Percentiles rank a stretch among this genome's conserved stretches.
These are phyloP conservation scores for Grammomys dolichurus DNA, from an alignment of 2,113 vertebrate species.

Conservation along the genomic window DNA sequence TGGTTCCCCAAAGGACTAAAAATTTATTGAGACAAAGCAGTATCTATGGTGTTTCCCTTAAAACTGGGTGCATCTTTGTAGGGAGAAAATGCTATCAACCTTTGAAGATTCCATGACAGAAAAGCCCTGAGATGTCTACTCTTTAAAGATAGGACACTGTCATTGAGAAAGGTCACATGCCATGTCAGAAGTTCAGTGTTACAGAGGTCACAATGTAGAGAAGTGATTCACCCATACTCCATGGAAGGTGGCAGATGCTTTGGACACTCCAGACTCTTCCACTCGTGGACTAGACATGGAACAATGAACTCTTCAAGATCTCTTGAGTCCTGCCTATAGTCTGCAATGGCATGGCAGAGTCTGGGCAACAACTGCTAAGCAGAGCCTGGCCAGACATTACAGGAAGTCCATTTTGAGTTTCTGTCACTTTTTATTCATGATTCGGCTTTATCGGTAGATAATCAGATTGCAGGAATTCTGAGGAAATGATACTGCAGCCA, in stretches of 20 bases:
- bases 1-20: background rate
- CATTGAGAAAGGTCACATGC: background rate
- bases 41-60: background rate
- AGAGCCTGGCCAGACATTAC: background rate
- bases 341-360: background rate
- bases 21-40: background rate
- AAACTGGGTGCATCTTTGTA: background rate
- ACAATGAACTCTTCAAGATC: background rate
- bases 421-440: background rate
- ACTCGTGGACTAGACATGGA: background rate
- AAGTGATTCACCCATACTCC: background rate
- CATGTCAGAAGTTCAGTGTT: background rate
- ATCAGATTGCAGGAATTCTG: background rate
- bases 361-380: background rate
- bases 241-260: background rate
- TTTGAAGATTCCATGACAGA: background rate
- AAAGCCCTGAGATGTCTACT: background rate
- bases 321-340: background rate
- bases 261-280: background rate
- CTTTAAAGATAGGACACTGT: background rate
- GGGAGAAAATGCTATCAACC: background rate
- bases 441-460: background rate
- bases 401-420: background rate
- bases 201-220: background rate
- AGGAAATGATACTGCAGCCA: background rate